A percentile compares a stretch with the other conserved stretches of the same genome.
phyloP scores from a whole-genome alignment of 1,140 invertebrate genomes.

The Pseudobourletiella spinata region DNA sequence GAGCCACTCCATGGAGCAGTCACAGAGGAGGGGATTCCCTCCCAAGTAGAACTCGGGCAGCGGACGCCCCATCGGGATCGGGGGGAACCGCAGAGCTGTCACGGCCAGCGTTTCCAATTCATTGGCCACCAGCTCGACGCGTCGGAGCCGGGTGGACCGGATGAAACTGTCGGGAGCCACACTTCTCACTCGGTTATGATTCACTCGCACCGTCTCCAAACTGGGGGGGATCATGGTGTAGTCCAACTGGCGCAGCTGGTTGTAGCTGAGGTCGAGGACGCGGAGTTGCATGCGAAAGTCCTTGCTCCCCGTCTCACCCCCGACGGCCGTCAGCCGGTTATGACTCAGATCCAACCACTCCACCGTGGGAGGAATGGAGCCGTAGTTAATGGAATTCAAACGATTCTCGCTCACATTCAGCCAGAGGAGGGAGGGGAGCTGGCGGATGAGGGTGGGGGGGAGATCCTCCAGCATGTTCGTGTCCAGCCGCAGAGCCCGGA shows the following conservation, averaged over 20 bases:
- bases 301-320: conserved; percentile 46
- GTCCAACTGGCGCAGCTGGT: conserved; percentile 67
- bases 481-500: conserved; percentile 77
- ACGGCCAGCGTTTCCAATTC: conserved; percentile 72
- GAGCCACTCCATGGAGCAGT: conserved; percentile 75
- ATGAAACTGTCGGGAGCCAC: conserved; percentile 84
- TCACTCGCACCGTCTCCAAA: conserved; percentile 65
- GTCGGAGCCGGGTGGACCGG: conserved; percentile 76
- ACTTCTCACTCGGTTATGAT: conserved; percentile 75
- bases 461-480: conserved; percentile 79
- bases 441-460: conserved; percentile 62
- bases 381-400: conserved; percentile 81
- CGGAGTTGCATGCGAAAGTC: conserved; percentile 42
- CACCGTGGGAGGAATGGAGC: conserved; percentile 74
- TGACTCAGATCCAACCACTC: conserved; percentile 84
- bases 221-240: conserved; percentile 66
- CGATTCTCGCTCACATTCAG: conserved; percentile 85
- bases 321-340: conserved; percentile 74
- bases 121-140: conserved; percentile 77
- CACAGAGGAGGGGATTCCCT: conserved; percentile 80
- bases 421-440: conserved; percentile 77
- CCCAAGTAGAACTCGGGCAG: conserved; percentile 79
- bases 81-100: conserved; percentile 70
- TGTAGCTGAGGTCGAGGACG: conserved; percentile 73
- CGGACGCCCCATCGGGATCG: conserved; percentile 58